These are phyloP conservation scores for Hyperoplus immaculatus DNA, from an alignment of 2,797 vertebrate species.

Conservation along the genomic window DNA sequence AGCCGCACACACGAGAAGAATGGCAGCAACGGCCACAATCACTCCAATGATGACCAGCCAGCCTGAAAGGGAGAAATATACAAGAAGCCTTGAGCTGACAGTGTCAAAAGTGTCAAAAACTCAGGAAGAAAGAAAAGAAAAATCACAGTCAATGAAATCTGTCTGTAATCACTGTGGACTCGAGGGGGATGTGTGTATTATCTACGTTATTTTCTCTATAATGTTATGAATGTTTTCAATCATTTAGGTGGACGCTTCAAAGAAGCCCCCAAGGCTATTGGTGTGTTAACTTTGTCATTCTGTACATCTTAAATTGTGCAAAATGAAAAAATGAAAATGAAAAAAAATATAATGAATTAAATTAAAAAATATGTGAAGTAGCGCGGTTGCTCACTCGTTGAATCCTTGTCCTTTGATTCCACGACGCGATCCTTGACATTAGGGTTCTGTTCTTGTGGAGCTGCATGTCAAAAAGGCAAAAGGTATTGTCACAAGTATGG, in stretches of 20 bases:
- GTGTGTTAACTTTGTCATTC: too few relatives aligned
- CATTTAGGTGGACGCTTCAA: too few relatives aligned
- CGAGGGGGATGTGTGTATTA: not conserved
- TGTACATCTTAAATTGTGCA: too few relatives aligned
- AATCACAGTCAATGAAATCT: not conserved
- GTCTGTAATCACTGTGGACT: not conserved
- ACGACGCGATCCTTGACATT: not conserved
- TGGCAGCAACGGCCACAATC: slow-evolving; percentile 66
- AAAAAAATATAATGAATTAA: too few relatives aligned
- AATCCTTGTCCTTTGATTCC: not conserved
- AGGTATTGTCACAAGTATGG: not conserved
- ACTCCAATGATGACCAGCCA: slow-evolving; percentile 79
- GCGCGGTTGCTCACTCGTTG: slow-evolving; percentile 58
- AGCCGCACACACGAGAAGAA: slow-evolving; percentile 74
- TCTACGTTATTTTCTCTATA: too few relatives aligned
- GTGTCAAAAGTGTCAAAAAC: not conserved
- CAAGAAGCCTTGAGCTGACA: not conserved
- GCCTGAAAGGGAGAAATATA: slow-evolving; percentile 70
- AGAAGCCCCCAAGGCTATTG: too few relatives aligned
- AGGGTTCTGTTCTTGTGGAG: not conserved
- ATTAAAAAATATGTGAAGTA: not conserved
- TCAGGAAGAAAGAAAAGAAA: not conserved
- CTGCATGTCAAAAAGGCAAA: slow-evolving; percentile 34
- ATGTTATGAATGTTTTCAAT: too few relatives aligned
- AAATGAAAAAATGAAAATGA: too few relatives aligned